Conservation (phyloP, 2,797 vertebrate genomes). For the Microcaecilia unicolor region DNA sequence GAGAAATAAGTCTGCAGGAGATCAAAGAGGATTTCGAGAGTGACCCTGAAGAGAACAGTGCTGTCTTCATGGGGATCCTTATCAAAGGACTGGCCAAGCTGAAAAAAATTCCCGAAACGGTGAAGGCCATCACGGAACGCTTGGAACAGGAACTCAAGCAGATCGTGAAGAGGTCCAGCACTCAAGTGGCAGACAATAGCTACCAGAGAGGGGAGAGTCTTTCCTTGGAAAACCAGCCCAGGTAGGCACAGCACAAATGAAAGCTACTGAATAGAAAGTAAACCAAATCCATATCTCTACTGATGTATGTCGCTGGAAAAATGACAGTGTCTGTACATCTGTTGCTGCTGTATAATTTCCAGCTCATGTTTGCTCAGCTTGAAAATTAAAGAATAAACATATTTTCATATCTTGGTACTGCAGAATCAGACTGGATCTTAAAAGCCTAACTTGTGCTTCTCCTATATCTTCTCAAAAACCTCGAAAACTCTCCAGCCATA, state of each 20-base stretch:
- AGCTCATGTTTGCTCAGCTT: too few species aligned
- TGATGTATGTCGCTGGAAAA: too few species aligned
- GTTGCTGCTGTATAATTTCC: too few species aligned
- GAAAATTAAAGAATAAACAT: too few species aligned
- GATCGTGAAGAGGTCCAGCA: slow-evolving; percentile 93
- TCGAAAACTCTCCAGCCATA: too few species aligned
- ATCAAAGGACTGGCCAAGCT: slow-evolving; percentile 91
- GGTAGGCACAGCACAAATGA: slow-evolving; percentile 40
- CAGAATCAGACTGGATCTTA: too few species aligned
- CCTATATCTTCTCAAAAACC: too few species aligned
- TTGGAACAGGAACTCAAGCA: slow-evolving; percentile 92
- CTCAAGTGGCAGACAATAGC: slow-evolving; percentile 86
- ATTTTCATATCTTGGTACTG: too few species aligned
- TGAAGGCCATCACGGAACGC: slow-evolving; percentile 89
- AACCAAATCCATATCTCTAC: too few species aligned
- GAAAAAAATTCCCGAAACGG: slow-evolving; percentile 87
- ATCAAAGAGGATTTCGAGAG: slow-evolving; percentile 71
- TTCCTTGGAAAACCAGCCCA: slow-evolving; percentile 82
- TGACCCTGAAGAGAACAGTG: slow-evolving; percentile 91
- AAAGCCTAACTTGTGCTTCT: too few species aligned
- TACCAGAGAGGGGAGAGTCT: slow-evolving; percentile 87
- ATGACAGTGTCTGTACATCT: too few species aligned
- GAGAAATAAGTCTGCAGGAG: slow-evolving; percentile 68
- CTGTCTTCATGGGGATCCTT: slow-evolving; percentile 89
- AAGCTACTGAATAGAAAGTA: too few species aligned